phyloP scores from a whole-genome alignment of 2,113 vertebrate species.

The Pycnonotus jocosus region DNA sequence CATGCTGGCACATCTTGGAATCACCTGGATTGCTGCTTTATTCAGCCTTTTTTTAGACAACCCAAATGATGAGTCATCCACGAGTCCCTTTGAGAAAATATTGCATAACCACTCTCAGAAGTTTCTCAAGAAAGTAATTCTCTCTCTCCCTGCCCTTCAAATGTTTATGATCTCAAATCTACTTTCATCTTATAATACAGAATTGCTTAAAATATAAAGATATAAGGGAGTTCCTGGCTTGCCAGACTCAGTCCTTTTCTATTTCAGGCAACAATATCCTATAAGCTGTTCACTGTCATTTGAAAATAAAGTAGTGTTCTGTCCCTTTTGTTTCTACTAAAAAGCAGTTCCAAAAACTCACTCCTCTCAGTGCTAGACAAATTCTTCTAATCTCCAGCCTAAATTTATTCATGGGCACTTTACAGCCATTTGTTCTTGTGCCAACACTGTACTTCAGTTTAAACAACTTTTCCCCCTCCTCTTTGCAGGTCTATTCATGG shows the following conservation, averaged over 20 bases:
- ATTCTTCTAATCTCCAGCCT: not conserved
- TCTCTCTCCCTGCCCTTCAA: conserved; percentile 6
- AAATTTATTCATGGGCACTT: conserved; percentile 18
- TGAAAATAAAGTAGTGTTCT: not conserved
- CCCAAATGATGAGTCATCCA: not conserved
- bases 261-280: not conserved
- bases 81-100: not conserved
- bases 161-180: not conserved
- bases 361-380: not conserved
- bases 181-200: not conserved
- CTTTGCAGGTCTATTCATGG: not conserved
- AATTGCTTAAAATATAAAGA: conserved; percentile 3
- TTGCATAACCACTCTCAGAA: not conserved
- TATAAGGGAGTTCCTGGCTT: not conserved
- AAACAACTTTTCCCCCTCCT: not conserved
- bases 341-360: conserved; percentile 26
- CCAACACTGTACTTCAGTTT: conserved; percentile 22
- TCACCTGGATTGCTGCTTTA: not conserved
- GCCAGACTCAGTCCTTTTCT: not conserved
- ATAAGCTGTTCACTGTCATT: not conserved
- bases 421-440: conserved; percentile 26
- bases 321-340: not conserved
- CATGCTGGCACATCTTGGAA: not conserved
- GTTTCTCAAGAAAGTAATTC: not conserved
- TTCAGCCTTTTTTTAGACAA: conserved; percentile 11